Conservation (phyloP, 1,140 invertebrate species). For the Eufriesea mexicana region DNA sequence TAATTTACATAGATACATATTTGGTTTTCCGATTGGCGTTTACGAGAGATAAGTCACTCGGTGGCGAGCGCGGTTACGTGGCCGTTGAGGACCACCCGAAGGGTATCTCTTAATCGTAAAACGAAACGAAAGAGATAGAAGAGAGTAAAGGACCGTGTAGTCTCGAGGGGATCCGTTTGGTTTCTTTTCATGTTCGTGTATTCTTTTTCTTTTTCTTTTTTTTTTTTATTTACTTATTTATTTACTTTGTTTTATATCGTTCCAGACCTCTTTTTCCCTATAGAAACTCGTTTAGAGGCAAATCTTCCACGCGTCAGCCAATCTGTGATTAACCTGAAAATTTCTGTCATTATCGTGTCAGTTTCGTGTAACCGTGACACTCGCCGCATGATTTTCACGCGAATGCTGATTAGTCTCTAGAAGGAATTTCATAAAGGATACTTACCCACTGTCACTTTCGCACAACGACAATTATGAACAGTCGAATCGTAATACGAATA, state of each 20-base stretch:
- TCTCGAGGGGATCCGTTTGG: constrained; percentile 70
- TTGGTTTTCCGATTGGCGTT: constrained; percentile 59
- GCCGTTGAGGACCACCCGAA: constrained; percentile 22
- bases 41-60: constrained; percentile 62
- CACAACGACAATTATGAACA: background rate
- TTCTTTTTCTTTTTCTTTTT: background rate
- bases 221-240: background rate
- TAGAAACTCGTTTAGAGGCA: background rate
- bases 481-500: too few relatives aligned
- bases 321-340: constrained; percentile 41
- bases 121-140: constrained; percentile 63
- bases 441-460: background rate
- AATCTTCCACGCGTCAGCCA: constrained; percentile 31
- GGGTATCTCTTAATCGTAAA: constrained; percentile 51
- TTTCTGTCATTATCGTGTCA: constrained; percentile 28
- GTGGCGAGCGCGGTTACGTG: constrained; percentile 44
- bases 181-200: background rate
- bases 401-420: background rate
- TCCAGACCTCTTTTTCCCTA: constrained; percentile 30
- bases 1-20: constrained; percentile 46
- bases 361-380: background rate
- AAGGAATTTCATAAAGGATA: constrained; percentile 4
- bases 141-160: constrained; percentile 59
- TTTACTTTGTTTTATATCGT: background rate
- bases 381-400: background rate